These are phyloP conservation scores for Drosophila kepulauana DNA, from an alignment of 1,140 invertebrate genomes.

Conservation along the genomic window DNA sequence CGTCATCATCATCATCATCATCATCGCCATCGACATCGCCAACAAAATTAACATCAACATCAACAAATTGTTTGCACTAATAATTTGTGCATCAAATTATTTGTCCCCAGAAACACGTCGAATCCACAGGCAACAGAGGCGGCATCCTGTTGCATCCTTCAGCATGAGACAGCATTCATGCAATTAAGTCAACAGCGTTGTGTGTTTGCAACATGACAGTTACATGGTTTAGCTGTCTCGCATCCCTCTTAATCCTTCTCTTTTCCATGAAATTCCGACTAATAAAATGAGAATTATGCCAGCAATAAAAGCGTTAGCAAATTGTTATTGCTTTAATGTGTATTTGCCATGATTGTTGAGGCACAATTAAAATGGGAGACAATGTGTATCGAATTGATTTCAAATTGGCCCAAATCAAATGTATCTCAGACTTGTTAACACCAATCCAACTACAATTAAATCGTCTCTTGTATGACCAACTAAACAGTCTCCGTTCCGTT, in stretches of 20 bases:
- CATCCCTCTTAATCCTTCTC: not conserved
- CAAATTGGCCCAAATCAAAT: not conserved
- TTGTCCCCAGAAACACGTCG: slow-evolving; percentile 11
- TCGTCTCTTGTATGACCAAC: not conserved
- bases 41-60: not conserved
- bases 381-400: not conserved
- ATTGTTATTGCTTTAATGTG: slow-evolving; percentile 39
- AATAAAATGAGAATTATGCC: slow-evolving; percentile 55
- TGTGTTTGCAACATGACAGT: slow-evolving; percentile 17
- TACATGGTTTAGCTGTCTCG: slow-evolving; percentile 33
- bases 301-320: slow-evolving; percentile 53
- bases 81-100: slow-evolving; percentile 41
- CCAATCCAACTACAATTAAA: not conserved
- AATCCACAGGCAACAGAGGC: slow-evolving; percentile 16
- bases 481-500: not conserved
- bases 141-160: slow-evolving; percentile 38
- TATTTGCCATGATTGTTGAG: no score
- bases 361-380: not conserved
- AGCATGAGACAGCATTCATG: slow-evolving; percentile 19
- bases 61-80: slow-evolving; percentile 37
- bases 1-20: not conserved
- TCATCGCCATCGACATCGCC: not conserved
- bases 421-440: not conserved
- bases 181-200: slow-evolving; percentile 54
- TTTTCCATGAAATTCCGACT: slow-evolving; percentile 29